Evolutionary conservation across 1,140 invertebrate species (phyloP), one percentile per base, ranked within the genome.

Genomic region (Battus philenor): DNA sequence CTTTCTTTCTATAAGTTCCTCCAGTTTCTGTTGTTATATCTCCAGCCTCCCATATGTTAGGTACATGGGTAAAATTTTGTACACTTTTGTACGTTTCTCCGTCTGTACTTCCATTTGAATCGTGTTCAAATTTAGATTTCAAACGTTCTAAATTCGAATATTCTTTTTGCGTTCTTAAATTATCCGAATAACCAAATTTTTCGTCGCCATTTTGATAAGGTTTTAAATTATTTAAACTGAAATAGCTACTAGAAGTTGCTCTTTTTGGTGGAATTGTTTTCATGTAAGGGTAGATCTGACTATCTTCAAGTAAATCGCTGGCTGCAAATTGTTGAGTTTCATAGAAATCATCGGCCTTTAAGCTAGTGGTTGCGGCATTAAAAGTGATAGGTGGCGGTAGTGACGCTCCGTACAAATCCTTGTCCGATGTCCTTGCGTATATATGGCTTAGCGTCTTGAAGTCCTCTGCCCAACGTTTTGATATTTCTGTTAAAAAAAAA

Each of bases 391-490:
- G 49, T 1, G 74, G 51, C 15, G 76, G 80, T 24, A 82, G 38
- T 3, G 60, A 59, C 0, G 50, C 63, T 12, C 76, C 77, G 27
- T 72, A 84, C 0, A 84, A 52, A 1, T 81, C 66, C 36, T 68
- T 74, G 33, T 84, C 80, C 1, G 77, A 82, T 9, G 80, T 84
- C 52, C 65, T 79, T 1, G 76, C 77, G 31, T 81, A 84, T 7
- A 81, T 50, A 47, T 80, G 65, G 5, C 78, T 70, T 20, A 81
- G 76, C 1, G 68, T 56, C 45, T 80, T 84, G 43, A 68, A 72
- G 34, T 82, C 76, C 13, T 84, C 76, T 3, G 67, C 61, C 77
- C 74, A 81, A 41, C 80, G 81, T 47, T 81, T 69, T 1, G 67
- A 51, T 4, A 84, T 59, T 27, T 68, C 80, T 84, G 54, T 4